These are phyloP conservation scores for Clitarchus hookeri DNA, from an alignment of 2,888 invertebrate species.

Conservation along the genomic window DNA sequence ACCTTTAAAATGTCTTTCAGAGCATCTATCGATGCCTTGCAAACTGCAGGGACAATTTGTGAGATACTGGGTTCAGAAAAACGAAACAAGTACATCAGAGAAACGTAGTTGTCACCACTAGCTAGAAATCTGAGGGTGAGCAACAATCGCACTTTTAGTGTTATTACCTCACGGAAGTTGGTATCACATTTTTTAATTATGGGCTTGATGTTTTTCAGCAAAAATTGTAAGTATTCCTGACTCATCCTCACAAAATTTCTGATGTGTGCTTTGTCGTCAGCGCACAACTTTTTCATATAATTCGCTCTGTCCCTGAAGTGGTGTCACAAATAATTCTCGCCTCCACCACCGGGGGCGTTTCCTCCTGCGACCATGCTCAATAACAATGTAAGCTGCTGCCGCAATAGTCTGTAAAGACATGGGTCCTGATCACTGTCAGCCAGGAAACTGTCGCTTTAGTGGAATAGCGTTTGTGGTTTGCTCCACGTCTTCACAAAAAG, in stretches of 20 bases:
- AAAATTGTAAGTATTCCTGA: not conserved
- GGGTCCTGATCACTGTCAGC: not conserved
- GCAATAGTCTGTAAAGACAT: not conserved
- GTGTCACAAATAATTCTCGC: not conserved
- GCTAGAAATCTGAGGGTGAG: slow-evolving; percentile 25
- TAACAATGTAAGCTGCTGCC: not conserved
- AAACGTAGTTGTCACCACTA: slow-evolving; percentile 17
- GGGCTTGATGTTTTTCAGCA: not conserved
- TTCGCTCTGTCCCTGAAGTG: not conserved
- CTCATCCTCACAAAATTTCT: slow-evolving; percentile 20
- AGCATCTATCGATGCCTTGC: not conserved
- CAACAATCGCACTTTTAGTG: not conserved
- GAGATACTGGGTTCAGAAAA: not conserved
- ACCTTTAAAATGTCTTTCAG: slow-evolving; percentile 22
- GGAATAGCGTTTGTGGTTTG: not conserved
- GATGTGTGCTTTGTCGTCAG: not conserved
- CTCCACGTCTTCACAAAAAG: not conserved
- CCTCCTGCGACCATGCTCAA: slow-evolving; percentile 4
- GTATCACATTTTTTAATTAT: not conserved
- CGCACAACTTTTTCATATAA: slow-evolving; percentile 11
- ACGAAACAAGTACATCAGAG: slow-evolving; percentile 19
- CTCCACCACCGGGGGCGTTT: not conserved
- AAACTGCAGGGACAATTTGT: slow-evolving; percentile 20
- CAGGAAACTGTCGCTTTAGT: not conserved
- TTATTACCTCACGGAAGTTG: slow-evolving; percentile 26